These are phyloP conservation scores for Drosophila triauraria DNA, from an alignment of 1,140 invertebrate genomes.

Conservation along the genomic window DNA sequence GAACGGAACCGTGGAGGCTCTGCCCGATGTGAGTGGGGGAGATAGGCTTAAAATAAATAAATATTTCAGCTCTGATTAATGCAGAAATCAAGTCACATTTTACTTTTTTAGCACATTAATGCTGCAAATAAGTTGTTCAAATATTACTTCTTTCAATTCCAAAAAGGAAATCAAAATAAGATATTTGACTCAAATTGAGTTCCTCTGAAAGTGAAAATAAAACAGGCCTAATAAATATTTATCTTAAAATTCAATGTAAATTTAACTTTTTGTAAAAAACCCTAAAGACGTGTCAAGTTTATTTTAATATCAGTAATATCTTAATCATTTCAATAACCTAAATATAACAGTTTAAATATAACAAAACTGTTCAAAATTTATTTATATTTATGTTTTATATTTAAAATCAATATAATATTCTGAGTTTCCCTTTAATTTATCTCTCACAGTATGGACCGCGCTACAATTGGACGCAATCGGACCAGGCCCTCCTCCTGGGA, in stretches of 20 bases:
- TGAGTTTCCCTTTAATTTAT: constrained; percentile 7
- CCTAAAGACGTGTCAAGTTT: neutral
- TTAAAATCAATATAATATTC: neutral
- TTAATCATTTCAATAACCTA: too few relatives aligned
- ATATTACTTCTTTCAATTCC: neutral
- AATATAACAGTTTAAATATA: too few relatives aligned
- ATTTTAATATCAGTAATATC: neutral
- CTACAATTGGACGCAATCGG: constrained; percentile 87
- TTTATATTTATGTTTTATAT: neutral
- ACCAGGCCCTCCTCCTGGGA: constrained; percentile 88
- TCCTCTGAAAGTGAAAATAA: neutral
- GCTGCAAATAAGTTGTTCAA: neutral
- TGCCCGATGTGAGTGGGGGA: constrained; percentile 70
- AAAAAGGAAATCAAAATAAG: constrained; percentile 7
- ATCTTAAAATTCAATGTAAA: neutral
- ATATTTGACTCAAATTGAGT: constrained; percentile 8
- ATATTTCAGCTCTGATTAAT: neutral
- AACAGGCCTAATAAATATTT: neutral
- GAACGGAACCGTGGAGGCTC: constrained; percentile 56
- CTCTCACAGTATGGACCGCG: constrained; percentile 85
- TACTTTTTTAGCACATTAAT: neutral
- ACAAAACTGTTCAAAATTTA: too few relatives aligned
- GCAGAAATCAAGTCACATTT: neutral
- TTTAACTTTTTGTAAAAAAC: neutral
- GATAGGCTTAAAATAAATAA: neutral